These are phyloP conservation scores for Corapipo altera DNA, from an alignment of 2,113 vertebrate genomes.

Conservation along the genomic window DNA sequence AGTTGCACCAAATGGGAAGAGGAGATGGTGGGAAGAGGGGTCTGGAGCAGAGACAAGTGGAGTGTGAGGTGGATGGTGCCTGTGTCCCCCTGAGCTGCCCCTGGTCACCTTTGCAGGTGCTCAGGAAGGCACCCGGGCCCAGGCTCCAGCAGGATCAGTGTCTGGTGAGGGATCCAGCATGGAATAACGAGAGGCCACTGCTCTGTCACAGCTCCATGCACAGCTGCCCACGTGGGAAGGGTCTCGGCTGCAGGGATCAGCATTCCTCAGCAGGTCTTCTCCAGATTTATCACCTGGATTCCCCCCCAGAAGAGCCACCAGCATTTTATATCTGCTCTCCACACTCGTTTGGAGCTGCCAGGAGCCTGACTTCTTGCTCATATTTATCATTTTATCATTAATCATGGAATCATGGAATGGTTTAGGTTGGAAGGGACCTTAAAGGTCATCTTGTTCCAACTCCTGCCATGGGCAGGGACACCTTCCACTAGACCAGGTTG, in stretches of 20 bases:
- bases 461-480: no score
- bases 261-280: background rate
- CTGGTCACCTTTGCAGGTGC: background rate
- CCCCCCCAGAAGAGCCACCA: background rate
- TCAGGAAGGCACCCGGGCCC: background rate
- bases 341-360: background rate
- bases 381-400: background rate
- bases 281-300: background rate
- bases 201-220: background rate
- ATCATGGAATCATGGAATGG: background rate
- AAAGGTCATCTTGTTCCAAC: no score
- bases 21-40: background rate
- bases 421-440: background rate
- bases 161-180: background rate
- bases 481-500: background rate
- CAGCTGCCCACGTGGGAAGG: background rate
- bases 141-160: background rate
- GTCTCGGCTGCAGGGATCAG: background rate
- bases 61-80: rapidly evolving
- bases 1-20: background rate
- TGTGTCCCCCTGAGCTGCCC: background rate
- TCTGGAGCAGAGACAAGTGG: rapidly evolving
- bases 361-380: background rate
- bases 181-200: rapidly evolving
- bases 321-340: background rate